Conservation (phyloP, 2,113 vertebrate species). For the Epinephelus moara region DNA sequence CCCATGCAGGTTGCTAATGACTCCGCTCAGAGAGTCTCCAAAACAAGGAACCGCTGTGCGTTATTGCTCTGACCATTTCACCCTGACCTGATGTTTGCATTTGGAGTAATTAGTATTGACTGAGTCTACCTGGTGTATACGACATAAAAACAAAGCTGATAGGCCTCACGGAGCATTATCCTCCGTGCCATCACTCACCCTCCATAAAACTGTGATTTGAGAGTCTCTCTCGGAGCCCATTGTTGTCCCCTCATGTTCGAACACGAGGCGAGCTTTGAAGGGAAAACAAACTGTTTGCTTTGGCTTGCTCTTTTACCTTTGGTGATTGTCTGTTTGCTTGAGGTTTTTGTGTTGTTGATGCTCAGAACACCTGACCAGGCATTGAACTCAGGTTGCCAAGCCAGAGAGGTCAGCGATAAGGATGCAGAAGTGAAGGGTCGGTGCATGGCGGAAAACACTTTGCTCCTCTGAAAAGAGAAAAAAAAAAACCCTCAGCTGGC, state of each 20-base stretch:
- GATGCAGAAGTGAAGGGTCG: conserved; percentile 56
- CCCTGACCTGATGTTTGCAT: conserved; percentile 71
- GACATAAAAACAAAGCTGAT: conserved; percentile 70
- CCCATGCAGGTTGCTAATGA: conserved; percentile 62
- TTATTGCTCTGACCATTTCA: conserved; percentile 64
- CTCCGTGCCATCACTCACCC: conserved; percentile 68
- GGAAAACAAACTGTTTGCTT: conserved; percentile 75
- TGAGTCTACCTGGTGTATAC: conserved; percentile 66
- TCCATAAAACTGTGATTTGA: conserved; percentile 77
- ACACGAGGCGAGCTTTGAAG: conserved; percentile 72
- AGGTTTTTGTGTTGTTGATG: conserved; percentile 49
- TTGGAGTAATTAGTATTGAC: conserved; percentile 72
- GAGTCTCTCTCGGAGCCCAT: conserved; percentile 63
- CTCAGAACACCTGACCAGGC: conserved; percentile 83
- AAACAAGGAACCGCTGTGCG: conserved; percentile 55
- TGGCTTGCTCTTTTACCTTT: conserved; percentile 74
- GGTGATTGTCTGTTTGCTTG: conserved; percentile 76
- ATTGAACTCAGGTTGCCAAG: conserved; percentile 73
- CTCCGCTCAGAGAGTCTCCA: conserved; percentile 48
- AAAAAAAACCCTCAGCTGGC: conserved; percentile 78
- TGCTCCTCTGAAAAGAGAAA: conserved; percentile 41
- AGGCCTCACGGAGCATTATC: conserved; percentile 58
- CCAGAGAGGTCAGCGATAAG: conserved; percentile 53
- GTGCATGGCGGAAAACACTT: conserved; percentile 35
- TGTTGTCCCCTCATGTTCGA: conserved; percentile 76